Base-by-base conservation (phyloP, 2,888 invertebrate genomes). In the Campoplex capitator region DNA sequence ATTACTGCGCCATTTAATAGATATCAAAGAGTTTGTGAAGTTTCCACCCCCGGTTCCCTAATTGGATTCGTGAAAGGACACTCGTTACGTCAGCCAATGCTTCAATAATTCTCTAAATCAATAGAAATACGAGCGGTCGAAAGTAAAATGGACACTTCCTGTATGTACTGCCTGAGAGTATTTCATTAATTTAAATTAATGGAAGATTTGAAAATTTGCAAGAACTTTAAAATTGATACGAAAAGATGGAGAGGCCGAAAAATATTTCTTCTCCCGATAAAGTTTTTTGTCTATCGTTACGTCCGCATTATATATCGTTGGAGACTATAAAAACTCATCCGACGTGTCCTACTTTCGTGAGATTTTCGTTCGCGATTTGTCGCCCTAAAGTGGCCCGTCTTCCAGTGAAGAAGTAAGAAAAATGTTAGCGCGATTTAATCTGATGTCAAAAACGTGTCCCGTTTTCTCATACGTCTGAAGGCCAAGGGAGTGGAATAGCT, bases 391-490 rank as follows among this genome's bases (percentile, higher is more conserved):
- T 85, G 88, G 74, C 74, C 78, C 82, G 48, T 84, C 51, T 77
- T 75, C 48, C 74, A 74, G 85, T 48, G 58, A 83, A 85, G 86
- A 84, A 88, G 87, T 83, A 88, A 89, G 89, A 89, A 89, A 87
- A 88, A 90, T 90, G 88, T 83, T 78, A 70, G 88, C 84, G 68
- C 81, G 76, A 84, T 87, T 84, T 86, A 87, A 88, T 89, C 89
- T 86, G 85, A 90, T 88, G 88, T 82, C 88, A 84, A 88, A 85
- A 88, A 89, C 88, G 89, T 90, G 89, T 88, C 76, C 83, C 79
- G 38, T 83, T 83, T 71, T 65, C 75, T 82, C 73, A 65, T 67
- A 45, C 58, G 67, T 58, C 77, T n/a, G 48, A 54, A 74, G 86
- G 70, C 51, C 56, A 58, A 83, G 70, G 85, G 77, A 65, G 71